These are phyloP conservation scores for Myotis davidii DNA, from an alignment of 2,113 vertebrate genomes.

Conservation along the genomic window DNA sequence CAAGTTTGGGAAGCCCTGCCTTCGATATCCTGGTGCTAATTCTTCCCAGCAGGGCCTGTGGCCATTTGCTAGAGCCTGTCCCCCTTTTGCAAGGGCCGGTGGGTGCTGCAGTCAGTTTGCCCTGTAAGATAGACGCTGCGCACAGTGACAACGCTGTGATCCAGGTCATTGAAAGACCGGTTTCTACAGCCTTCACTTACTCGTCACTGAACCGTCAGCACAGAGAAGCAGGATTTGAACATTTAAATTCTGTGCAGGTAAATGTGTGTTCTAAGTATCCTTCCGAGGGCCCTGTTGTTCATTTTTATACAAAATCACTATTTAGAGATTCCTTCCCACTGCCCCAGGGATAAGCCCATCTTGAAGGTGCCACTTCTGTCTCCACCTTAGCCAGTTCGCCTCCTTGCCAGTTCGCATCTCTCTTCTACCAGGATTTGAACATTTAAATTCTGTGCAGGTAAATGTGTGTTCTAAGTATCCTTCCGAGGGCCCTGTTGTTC, in stretches of 20 bases:
- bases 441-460: conserved; percentile 12
- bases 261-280: not conserved
- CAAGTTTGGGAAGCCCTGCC: not conserved
- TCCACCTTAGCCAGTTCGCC: not conserved
- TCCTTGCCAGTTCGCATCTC: no score
- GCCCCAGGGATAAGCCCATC: not conserved
- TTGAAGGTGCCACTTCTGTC: not conserved
- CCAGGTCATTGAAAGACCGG: not conserved
- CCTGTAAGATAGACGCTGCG: not conserved
- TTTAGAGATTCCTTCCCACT: not conserved
- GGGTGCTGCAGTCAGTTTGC: not conserved
- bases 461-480: not conserved
- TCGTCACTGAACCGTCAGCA: not conserved
- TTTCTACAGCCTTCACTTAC: not conserved
- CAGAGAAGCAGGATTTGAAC: not conserved
- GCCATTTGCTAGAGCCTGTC: not conserved
- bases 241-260: conserved; percentile 12
- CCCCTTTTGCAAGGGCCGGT: not conserved
- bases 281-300: not conserved
- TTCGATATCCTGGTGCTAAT: not conserved
- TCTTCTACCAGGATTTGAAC: not conserved
- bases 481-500: not conserved
- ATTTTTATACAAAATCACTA: not conserved
- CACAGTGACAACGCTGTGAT: not conserved
- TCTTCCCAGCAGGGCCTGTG: not conserved